Base-by-base conservation (phyloP, 2,888 invertebrate genomes). In the Pristionchus japonicus region DNA sequence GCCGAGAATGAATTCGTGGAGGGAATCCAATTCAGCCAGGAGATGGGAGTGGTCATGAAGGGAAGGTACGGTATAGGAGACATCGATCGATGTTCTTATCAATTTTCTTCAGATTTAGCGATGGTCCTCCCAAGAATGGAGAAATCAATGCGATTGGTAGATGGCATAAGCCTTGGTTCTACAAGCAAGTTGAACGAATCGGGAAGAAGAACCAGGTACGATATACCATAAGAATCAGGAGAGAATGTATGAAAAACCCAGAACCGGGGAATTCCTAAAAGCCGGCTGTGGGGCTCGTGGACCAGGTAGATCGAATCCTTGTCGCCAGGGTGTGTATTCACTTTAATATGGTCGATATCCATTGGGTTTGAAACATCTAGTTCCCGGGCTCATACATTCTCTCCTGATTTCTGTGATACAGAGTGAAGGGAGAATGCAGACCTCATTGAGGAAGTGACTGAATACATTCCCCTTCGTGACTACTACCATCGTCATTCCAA, bases 91-190 rank as follows among this genome's bases (percentile, higher is more conserved):
- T 9, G n/a, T n/a, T 27, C n/a, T 6, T 52, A 52, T 34, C 9
- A 31, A 82, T 82, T 17, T 57, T 90, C 52, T 43, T 49, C 67
- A 90, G 91, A 77, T 91, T 92, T 88, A 90, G 90, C 20, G 93
- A 94, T 64, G 91, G 91, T 15, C 90, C 92, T 31, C 91, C 92
- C 23, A 89, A 88, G 74, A 90, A 91, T 47, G 92, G 87, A 47
- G 82, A 74, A 0, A 93, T 96, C 3, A 97, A 97, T 93, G 94
- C 95, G 0, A 97, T 97, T 90, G 97, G 97, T 1, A 95, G 95
- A 88, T 97, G 97, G 96, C 96, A 97, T 94, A 96, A 97, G 90
- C 97, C 97, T 13, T 97, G 97, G 97, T 97, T 97, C 95, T 97
- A 96, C 95, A 96, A 96, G 89, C 97, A 97, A 94, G 97, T 97